A percentile compares a stretch with the other conserved stretches of the same genome.
phyloP scores from a whole-genome alignment of 2,113 vertebrate species.

The Corynorhinus townsendii region DNA sequence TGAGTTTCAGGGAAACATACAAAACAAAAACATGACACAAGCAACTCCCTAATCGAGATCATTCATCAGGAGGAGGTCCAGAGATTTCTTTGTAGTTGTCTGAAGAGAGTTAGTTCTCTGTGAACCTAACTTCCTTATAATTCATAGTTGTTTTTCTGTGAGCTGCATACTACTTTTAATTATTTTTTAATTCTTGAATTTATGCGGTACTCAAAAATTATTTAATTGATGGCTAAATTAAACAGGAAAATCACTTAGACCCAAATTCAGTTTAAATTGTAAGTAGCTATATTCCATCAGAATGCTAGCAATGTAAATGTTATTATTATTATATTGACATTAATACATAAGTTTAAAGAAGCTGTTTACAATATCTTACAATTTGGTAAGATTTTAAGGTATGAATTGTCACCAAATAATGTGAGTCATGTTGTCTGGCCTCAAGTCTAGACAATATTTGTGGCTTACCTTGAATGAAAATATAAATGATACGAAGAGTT shows the following conservation, averaged over 20 bases:
- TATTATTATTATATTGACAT: not conserved
- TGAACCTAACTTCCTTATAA: not conserved
- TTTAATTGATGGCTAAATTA: not conserved
- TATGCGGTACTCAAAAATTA: not conserved
- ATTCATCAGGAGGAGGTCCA: not conserved
- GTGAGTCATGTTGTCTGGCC: slow-evolving; percentile 72
- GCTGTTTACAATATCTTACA: slow-evolving; percentile 35
- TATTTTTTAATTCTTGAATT: not conserved
- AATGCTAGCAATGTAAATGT: not conserved
- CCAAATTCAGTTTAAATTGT: not conserved
- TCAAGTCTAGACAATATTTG: slow-evolving; percentile 60
- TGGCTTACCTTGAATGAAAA: slow-evolving; percentile 53
- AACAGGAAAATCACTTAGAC: not conserved
- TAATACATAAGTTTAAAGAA: not conserved
- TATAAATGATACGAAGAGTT: slow-evolving; percentile 32
- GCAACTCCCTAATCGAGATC: not conserved
- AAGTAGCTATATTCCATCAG: not conserved
- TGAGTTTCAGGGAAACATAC: not conserved
- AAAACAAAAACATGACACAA: not conserved
- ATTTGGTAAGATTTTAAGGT: slow-evolving; percentile 53
- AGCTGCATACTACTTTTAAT: not conserved
- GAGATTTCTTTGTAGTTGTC: not conserved
- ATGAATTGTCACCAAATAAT: slow-evolving; percentile 43
- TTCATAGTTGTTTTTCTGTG: not conserved
- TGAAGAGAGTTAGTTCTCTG: not conserved